Base-by-base conservation (phyloP, 2,888 invertebrate species). In the Apoderus coryli region DNA sequence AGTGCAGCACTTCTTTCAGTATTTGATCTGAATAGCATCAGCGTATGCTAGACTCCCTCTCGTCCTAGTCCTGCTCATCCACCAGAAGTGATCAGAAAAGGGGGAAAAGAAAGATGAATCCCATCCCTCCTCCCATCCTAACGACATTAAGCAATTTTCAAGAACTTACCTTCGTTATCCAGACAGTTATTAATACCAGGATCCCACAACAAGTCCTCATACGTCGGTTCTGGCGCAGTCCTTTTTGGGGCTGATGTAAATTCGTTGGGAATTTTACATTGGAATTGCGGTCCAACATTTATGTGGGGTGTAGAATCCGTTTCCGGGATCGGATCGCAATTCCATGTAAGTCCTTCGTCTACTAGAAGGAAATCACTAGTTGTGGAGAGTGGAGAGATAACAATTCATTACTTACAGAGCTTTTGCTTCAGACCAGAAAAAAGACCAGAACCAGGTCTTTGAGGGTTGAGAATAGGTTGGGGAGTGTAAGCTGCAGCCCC, bases 401-500 rank as follows among this genome's bases (percentile, higher is more conserved):
- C n/a, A n/a, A n/a, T n/a, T n/a, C n/a, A n/a, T n/a, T n/a, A n/a
- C n/a, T n/a, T n/a, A n/a, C n/a, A n/a, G n/a, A n/a, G n/a, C n/a
- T n/a, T n/a, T n/a, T 33, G 35, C 36, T 50, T 54, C 32, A 52
- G 38, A 41, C 48, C 52, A 5, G 63, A 54, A 50, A 78, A 89
- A 3, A 95, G 64, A 1, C 95, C 95, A 0, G 82, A 69, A 1
- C 90, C 90, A 40, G 76, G 74, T 39, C 96, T 69, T 35, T 86
- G 79, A 0, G 96, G 96, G 51, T 89, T 86, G 31, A 96, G 63
- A 50, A 96, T 84, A 0, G 96, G 96, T 14, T 88, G 82, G 9
- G 96, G 93, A 1, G 93, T 95, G 57, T 84, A 96, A 36, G 71
- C 69, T 7, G 72, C 64, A 14, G 66, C 63, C 6, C 58, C 57